phyloP scores from a whole-genome alignment of 2,888 invertebrate genomes.

The Leptogaster cylindrica region DNA sequence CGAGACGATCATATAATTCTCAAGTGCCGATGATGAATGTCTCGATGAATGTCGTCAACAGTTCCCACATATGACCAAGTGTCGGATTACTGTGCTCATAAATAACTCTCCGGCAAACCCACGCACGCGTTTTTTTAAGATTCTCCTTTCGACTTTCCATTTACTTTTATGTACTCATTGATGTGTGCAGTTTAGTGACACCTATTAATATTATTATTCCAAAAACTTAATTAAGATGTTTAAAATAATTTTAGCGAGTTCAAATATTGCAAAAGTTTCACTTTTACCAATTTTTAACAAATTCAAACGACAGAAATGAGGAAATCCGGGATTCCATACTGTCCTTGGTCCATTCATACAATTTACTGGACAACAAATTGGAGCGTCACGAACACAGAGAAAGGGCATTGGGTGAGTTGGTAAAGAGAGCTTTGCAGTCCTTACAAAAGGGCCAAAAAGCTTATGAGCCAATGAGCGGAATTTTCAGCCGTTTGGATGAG shows the following conservation, averaged over 20 bases:
- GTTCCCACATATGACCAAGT: no score
- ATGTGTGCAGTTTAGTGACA: neutral
- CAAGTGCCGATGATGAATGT: no score
- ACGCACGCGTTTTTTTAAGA: no score
- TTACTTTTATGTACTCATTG: no score
- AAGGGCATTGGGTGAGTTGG: constrained; percentile 76
- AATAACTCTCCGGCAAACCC: no score
- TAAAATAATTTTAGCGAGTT: no score
- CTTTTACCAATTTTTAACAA: no score
- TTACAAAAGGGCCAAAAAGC: constrained; percentile 76
- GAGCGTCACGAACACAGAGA: constrained; percentile 85
- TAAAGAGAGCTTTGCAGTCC: constrained; percentile 74
- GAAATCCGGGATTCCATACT: constrained; percentile 74
- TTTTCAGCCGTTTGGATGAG: constrained; percentile 75
- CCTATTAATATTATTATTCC: neutral
- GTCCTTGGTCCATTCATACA: constrained; percentile 80
- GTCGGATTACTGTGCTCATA: neutral
- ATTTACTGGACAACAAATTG: constrained; percentile 79
- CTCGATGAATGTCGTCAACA: neutral
- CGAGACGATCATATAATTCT: no score
- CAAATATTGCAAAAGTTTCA: no score
- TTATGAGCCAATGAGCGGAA: constrained; percentile 73
- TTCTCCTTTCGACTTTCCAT: no score
- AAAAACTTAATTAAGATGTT: no score
- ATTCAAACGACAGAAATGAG: constrained; percentile 57